phyloP scores from a whole-genome alignment of 64 coral and sea anemone genomes.

The Astreopora myriophthalma region DNA sequence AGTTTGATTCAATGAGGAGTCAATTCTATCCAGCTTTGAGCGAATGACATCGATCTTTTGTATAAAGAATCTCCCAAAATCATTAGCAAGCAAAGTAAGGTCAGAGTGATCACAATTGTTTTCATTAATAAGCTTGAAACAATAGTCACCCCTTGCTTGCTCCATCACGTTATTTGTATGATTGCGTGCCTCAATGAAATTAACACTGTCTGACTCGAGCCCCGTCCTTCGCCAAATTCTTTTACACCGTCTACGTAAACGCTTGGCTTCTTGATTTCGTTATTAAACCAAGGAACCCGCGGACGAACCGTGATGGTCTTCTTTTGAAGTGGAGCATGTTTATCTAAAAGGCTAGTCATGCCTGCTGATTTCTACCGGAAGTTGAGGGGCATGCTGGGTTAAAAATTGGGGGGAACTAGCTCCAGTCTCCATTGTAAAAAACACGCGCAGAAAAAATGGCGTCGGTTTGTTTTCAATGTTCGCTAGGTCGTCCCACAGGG shows the following conservation, averaged over 20 bases:
- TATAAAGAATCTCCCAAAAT: not conserved
- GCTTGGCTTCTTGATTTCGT: not conserved
- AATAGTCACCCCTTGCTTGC: not conserved
- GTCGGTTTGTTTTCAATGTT: no score
- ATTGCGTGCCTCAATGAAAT: not conserved
- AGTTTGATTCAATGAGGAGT: not conserved
- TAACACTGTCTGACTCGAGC: not conserved
- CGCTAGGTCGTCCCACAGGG: no score
- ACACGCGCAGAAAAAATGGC: no score
- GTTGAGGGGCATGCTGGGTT: no score
- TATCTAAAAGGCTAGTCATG: not conserved
- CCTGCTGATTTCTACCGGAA: no score
- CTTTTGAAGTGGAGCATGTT: not conserved
- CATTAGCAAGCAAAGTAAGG: slow-evolving; percentile 1
- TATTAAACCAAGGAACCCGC: not conserved
- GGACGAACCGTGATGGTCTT: not conserved
- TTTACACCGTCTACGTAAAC: not conserved
- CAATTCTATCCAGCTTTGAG: slow-evolving; percentile 12
- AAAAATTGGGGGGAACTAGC: no score
- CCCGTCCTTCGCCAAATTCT: not conserved
- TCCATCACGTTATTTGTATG: slow-evolving; percentile 5
- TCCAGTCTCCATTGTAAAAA: no score
- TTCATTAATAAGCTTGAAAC: not conserved
- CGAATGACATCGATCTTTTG: not conserved
- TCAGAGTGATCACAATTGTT: not conserved